phyloP scores from a whole-genome alignment of 1,140 invertebrate species.

The Caenorhabditis brenneri region DNA sequence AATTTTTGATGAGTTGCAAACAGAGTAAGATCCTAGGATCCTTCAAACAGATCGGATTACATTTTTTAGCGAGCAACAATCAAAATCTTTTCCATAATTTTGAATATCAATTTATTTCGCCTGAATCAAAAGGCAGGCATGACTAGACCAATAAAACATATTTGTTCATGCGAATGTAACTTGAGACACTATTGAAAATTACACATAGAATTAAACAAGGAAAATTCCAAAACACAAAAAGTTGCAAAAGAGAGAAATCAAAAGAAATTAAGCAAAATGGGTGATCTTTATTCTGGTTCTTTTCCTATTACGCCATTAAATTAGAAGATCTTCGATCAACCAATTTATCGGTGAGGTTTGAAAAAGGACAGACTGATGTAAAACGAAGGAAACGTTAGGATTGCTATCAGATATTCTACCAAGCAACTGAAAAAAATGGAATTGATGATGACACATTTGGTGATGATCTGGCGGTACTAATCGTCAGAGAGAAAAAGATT shows the following conservation, averaged over 20 bases:
- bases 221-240: background rate
- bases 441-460: slow-evolving; percentile 30
- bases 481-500: slow-evolving; percentile 7
- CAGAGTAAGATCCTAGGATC: background rate
- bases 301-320: background rate
- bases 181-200: background rate
- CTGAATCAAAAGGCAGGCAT: background rate
- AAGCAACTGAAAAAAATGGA: background rate
- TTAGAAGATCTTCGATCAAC: slow-evolving; percentile 11
- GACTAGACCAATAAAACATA: background rate
- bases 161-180: slow-evolving; percentile 3
- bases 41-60: background rate
- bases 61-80: background rate
- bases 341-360: background rate
- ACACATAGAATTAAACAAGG: background rate
- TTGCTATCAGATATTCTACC: background rate
- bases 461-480: slow-evolving; percentile 7
- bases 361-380: background rate
- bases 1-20: background rate
- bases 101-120: background rate
- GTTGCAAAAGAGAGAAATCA: background rate
- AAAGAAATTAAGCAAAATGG: too few species aligned
- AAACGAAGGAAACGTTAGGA: background rate
- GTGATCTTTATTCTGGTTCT: background rate
- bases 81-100: background rate